Base-by-base conservation (phyloP, 1,140 invertebrate species). In the Daktulosphaira vitifoliae region DNA sequence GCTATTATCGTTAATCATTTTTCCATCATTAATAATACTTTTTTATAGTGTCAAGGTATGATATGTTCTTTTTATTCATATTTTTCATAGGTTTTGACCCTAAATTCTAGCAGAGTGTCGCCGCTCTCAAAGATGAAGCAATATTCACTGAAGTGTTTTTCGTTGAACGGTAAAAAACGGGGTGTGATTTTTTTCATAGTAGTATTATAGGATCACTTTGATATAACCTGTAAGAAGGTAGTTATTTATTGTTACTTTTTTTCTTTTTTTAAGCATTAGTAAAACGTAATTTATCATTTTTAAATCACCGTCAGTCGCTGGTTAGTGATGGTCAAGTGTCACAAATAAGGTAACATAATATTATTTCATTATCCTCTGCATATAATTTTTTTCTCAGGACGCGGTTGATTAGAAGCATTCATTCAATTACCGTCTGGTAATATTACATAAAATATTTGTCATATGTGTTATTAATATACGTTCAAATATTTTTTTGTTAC, bases 21-120 rank as follows among this genome's bases (percentile, higher is more conserved):
- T 59, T 22, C 44, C 22, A 29, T 59, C 54, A 46, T 62, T 62
- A 62, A 62, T 62, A 46, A 62, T 16, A 6, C 46, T 62, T 29
- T 62, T 62, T 46, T 48, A 29, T 48, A 18, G 25, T 8, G 23
- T 13, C 29, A 33, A 33, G 29, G 11, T 5, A 38, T 53, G 20
- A 15, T 26, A 23, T 25, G 39, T 11, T 42, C 18, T 7, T 44
- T 18, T 20, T 59, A 25, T 46, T 59, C 26, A 2, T 48, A 18
- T 48, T 48, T 20, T 48, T 9, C 18, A 20, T 25, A 62, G 56
- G 42, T 62, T 48, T 62, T 62, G 56, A 62, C 42, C 25, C 42
- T 62, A 62, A 62, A 62, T 20, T 62, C 42, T n/a, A 62, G 46
- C 56, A 62, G 42, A 22, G 25, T 62, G 38, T 48, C 42, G 42